Base-by-base conservation (phyloP, 1,140 invertebrate species). In the Adelges cooleyi region DNA sequence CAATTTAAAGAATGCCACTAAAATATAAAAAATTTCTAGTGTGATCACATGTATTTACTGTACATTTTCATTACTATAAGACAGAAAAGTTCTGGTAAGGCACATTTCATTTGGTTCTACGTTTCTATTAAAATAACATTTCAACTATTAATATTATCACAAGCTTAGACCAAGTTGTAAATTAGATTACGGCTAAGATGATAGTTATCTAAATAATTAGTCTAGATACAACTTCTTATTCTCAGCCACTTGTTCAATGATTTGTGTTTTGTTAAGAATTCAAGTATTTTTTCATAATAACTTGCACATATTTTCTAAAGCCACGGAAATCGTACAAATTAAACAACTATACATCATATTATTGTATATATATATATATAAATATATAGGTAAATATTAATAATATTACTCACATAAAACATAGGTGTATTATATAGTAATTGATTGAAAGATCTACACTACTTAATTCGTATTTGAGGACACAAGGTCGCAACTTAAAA, bases 401-500 rank as follows among this genome's bases (percentile, higher is more conserved):
- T n/a, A n/a, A n/a, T n/a, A n/a, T n/a, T n/a, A n/a, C n/a, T n/a
- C n/a, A n/a, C n/a, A n/a, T n/a, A n/a, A n/a, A n/a, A n/a, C n/a
- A n/a, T n/a, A n/a, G n/a, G n/a, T n/a, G n/a, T n/a, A 33, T 29
- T 29, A 62, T 42, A 62, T 29, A 62, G 56, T 62, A 46, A 46
- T 46, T 46, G 42, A 62, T 48, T 46, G 56, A 46, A 29, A 48
- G 42, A 46, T 29, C 56, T 62, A 62, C 56, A 46, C 56, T 62
- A 62, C 56, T 62, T 62, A 62, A 62, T 62, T 62, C 56, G 56
- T 62, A 62, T 62, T 62, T 46, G 56, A 62, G 40, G 56, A 62
- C 56, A 46, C 56, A 48, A 62, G 56, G 56, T 62, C 56, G 10
- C 56, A 62, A 23, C 40, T 62, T 62, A 62, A 62, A 46, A 48